These are phyloP conservation scores for Meriones psammophilus DNA, from an alignment of 2,797 vertebrate species.

Conservation along the genomic window DNA sequence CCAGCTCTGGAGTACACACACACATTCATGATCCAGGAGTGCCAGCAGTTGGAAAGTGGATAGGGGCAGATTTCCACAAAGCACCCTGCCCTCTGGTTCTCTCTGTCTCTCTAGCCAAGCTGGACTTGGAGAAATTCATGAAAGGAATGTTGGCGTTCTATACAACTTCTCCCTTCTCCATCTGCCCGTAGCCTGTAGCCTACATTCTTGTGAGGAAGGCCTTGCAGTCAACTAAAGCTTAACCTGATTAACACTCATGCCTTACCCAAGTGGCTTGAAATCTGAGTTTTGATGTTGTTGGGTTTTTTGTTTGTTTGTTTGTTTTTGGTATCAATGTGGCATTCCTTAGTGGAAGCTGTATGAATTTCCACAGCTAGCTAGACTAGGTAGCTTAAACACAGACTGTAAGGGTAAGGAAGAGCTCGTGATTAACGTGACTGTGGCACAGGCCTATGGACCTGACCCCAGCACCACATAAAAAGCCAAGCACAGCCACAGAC, in stretches of 20 bases:
- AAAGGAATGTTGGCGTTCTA: neutral
- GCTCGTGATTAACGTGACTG: too few species aligned
- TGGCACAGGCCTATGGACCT: too few species aligned
- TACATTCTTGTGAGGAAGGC: neutral
- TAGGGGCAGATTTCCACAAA: constrained; percentile 25
- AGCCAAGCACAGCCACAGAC: neutral
- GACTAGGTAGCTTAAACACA: neutral
- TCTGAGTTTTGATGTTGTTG: neutral
- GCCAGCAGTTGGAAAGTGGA: constrained; percentile 43
- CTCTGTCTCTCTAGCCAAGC: neutral
- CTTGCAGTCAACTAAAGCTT: neutral
- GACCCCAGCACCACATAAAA: neutral
- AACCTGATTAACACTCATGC: neutral
- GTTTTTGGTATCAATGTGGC: neutral
- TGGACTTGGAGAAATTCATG: neutral
- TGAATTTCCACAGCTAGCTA: neutral
- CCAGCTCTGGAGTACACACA: constrained; percentile 3
- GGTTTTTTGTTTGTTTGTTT: too few species aligned
- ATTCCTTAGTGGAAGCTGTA: neutral
- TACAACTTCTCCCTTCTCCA: neutral
- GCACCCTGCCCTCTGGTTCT: neutral
- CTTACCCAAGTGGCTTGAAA: neutral
- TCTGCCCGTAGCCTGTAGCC: neutral
- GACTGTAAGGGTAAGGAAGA: too few species aligned
- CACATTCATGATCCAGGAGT: constrained; percentile 11